Evolutionary conservation across 2,113 vertebrate species (phyloP), one percentile per base, ranked within the genome.

Genomic region (Grus americana): DNA sequence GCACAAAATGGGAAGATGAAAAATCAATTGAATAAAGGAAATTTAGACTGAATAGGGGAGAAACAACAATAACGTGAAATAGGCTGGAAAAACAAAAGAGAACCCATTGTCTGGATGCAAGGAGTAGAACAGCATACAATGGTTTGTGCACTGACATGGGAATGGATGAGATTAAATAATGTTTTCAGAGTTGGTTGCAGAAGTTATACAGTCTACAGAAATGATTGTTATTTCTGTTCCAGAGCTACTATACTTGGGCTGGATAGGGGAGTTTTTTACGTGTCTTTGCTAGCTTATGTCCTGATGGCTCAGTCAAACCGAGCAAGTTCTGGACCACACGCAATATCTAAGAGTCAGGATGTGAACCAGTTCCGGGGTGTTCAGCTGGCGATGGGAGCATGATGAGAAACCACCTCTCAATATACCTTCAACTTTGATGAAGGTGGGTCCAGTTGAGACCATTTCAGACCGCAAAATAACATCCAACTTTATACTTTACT

Each of bases 381-480:
- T 46, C 65, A 42, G 36, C 59, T 73, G 10, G 15, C 20, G 36
- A 12, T 1, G 4, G 70, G 15, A 72, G 12, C 22, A 6, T 3
- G 23, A 63, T 40, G n/a, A 1, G 9, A 88, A 88, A 57, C 30
- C 20, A 21, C 12, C 23, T 75, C 52, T 32, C 29, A 52, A 14
- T 12, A 15, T 30, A 23, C n/a, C 42, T 67, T 27, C 2, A 0
- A 9, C 19, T 74, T 55, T 2, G 0, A 1, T 10, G 15, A 27
- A 26, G 15, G 2, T 19, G 18, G 9, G 27, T 47, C 20, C 57
- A 27, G 19, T 7, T 36, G 59, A 57, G 18, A 61, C 18, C 26
- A 27, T 24, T 86, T 58, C 36, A 73, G 44, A 40, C 24, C 49
- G 38, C 6, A 73, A 34, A n/a, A 49, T 20, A 66, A 21, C 7